These are phyloP conservation scores for Torymus aiolomorphi DNA, from an alignment of 2,888 invertebrate genomes.

Conservation along the genomic window DNA sequence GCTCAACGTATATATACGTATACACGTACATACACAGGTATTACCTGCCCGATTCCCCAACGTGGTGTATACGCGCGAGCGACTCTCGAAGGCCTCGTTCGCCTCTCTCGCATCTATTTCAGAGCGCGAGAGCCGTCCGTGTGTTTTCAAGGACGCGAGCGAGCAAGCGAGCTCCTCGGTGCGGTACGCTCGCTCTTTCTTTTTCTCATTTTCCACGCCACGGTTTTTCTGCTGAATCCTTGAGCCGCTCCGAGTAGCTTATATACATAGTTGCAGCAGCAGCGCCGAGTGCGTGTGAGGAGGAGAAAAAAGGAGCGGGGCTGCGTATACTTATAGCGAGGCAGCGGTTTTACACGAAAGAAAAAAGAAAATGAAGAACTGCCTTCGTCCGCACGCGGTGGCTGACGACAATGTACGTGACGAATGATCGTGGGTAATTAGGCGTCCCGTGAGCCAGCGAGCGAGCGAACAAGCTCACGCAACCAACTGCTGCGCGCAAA, in stretches of 20 bases:
- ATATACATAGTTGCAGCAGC: background rate
- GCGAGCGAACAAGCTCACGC: background rate
- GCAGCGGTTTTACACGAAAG: too few species aligned
- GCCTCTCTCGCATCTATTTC: constrained; percentile 42
- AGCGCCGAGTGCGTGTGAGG: background rate
- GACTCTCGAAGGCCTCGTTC: constrained; percentile 36
- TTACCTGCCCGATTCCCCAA: background rate
- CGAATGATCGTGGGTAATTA: constrained; percentile 51
- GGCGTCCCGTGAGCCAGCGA: background rate
- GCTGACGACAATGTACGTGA: constrained; percentile 42
- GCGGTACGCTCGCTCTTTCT: background rate
- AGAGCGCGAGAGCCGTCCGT: constrained; percentile 10
- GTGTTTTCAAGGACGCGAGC: constrained; percentile 41
- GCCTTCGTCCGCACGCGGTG: background rate
- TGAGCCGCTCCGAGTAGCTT: background rate
- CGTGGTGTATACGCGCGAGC: background rate
- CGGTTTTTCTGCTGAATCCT: constrained; percentile 43
- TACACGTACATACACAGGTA: background rate
- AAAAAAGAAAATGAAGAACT: constrained; percentile 11
- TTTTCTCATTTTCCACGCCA: constrained; percentile 39
- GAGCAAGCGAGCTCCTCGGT: background rate
- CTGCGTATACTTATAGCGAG: too few species aligned
- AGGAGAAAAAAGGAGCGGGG: background rate
- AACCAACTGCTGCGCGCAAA: constrained; percentile 20
- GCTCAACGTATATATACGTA: background rate